Conservation (phyloP, 2,113 vertebrate species). For the Orycteropus afer region DNA sequence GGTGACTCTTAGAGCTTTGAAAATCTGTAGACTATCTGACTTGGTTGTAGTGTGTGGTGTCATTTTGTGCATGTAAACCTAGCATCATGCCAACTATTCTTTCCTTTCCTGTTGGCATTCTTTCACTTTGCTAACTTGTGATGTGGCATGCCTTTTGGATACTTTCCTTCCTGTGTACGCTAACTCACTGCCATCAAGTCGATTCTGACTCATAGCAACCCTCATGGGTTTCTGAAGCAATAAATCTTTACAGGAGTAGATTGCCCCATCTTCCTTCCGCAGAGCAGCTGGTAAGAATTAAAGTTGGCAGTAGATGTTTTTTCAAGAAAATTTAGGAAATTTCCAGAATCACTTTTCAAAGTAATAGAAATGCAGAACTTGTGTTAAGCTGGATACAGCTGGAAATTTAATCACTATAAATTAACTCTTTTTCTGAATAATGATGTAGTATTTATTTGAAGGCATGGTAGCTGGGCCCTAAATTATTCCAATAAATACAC, state of each 20-base stretch:
- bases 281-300: too few species aligned
- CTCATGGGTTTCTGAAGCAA: too few species aligned
- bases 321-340: background rate
- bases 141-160: background rate
- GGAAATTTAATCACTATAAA: background rate
- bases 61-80: background rate
- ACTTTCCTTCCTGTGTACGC: background rate
- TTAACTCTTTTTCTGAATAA: background rate
- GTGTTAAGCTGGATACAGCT: background rate
- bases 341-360: conserved; percentile 47
- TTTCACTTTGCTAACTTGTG: background rate
- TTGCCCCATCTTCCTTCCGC: too few species aligned
- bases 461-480: background rate
- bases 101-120: background rate
- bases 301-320: conserved; percentile 1
- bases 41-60: background rate
- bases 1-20: conserved; percentile 35
- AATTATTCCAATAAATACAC: background rate
- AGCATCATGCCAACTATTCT: background rate
- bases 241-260: too few species aligned
- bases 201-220: too few species aligned
- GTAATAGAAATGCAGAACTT: conserved; percentile 17
- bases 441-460: background rate
- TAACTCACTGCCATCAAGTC: too few species aligned
- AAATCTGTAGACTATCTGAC: background rate